Percentiles rank a stretch among this genome's conserved stretches.
These are phyloP conservation scores for Petrocephalus microphthalmus DNA, from an alignment of 2,113 vertebrate genomes.

Conservation along the genomic window DNA sequence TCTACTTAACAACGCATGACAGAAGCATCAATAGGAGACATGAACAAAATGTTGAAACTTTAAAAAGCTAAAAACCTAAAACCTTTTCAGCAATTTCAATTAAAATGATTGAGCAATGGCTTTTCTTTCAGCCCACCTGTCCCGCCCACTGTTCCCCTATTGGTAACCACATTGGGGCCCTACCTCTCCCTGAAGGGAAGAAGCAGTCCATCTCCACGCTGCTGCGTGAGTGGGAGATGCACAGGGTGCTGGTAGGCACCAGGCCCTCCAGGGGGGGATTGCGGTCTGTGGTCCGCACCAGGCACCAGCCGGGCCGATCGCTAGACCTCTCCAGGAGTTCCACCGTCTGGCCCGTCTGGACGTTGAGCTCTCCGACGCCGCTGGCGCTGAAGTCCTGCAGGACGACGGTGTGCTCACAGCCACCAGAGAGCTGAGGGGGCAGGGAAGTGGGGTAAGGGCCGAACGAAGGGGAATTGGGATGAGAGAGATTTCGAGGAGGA, in stretches of 20 bases:
- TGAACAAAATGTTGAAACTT: neutral
- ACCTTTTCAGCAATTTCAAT: neutral
- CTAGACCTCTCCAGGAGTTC: slow-evolving; percentile 87
- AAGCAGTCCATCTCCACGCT: slow-evolving; percentile 98
- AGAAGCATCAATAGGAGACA: neutral
- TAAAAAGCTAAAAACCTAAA: neutral
- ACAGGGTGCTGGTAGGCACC: slow-evolving; percentile 84
- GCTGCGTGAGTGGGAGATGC: slow-evolving; percentile 90
- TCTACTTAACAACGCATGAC: neutral
- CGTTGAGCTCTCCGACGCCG: slow-evolving; percentile 72
- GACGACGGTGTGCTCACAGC: slow-evolving; percentile 91
- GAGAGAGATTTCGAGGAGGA: neutral
- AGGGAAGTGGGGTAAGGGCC: slow-evolving; percentile 28
- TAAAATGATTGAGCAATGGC: neutral
- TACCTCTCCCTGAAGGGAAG: slow-evolving; percentile 81
- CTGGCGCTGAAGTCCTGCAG: slow-evolving; percentile 79
- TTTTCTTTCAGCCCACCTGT: slow-evolving; percentile 18
- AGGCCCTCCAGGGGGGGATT: slow-evolving; percentile 85
- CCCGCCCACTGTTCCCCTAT: neutral
- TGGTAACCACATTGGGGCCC: slow-evolving; percentile 7
- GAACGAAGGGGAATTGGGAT: neutral
- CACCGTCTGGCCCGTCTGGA: slow-evolving; percentile 93
- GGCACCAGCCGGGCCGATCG: slow-evolving; percentile 73
- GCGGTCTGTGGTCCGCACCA: slow-evolving; percentile 81
- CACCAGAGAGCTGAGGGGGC: slow-evolving; percentile 81